Base-by-base conservation (phyloP, 2,113 vertebrate genomes). In the Ptychochromis oligacanthus region DNA sequence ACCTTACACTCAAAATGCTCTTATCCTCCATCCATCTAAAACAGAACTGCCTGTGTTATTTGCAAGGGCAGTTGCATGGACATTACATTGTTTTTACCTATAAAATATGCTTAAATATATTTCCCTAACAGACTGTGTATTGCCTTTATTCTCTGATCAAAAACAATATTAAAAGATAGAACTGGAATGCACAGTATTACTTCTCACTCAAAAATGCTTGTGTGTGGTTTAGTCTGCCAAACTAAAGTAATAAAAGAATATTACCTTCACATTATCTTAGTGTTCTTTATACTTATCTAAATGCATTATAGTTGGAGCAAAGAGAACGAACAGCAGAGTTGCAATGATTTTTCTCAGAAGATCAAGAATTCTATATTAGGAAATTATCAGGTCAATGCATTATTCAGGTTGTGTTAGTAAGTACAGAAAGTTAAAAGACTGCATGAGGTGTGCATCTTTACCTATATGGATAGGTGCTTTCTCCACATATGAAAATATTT, bases 11-110 rank as follows among this genome's bases (percentile, higher is more conserved):
- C 18, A 78, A 65, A 89, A 34, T 78, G 76, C 22, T 80, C 52
- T 87, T 61, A 85, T 85, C 90, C 75, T 34, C 87, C 84, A 85
- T 87, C 75, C 13, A 77, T 65, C 24, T 61, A 77, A 79, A 82
- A 28, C 75, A 59, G 18, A 26, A 79, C 34, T 60, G 22, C 12
- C 12, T 2, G 22, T 56, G 36, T 75, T 67, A 59, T 84, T 62
- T 85, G 20, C 75, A 76, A 34, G 17, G 34, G 13, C 11, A 58
- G 49, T 55, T 84, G 56, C 11, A 64, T 17, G 67, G 9, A 20
- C 24, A 85, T 54, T 62, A 36, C n/a, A 22, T 38, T 56, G 17
- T 64, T 82, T 24, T 58, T 49, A 65, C 36, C 17, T 60, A n/a
- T 17, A 28, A 81, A 64, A 77, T 7, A 74, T 57, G 9, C 75